Evolutionary conservation across 1,140 invertebrate species (phyloP).

Genomic region (Chironomus striatipennis): DNA sequence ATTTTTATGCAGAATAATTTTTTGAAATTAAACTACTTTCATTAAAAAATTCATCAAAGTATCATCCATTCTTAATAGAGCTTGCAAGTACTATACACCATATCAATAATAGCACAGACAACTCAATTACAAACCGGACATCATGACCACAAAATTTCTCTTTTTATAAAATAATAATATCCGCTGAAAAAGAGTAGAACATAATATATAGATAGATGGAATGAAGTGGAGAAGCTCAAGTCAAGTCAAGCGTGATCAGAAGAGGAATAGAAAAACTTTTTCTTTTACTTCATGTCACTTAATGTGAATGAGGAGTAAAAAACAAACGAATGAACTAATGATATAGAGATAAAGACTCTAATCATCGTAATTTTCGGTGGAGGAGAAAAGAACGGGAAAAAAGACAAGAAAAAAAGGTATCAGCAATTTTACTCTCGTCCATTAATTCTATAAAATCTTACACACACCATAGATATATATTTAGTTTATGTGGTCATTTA

Average conservation of each 20-base stretch:
- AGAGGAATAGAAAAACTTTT: neutral
- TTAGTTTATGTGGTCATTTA: neutral
- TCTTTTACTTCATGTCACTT: constrained; percentile 4
- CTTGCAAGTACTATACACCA: too few relatives aligned
- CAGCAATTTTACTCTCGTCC: neutral
- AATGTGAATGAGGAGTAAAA: neutral
- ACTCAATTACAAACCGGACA: too few relatives aligned
- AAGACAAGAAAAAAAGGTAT: neutral
- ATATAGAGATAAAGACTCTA: constrained; percentile 11
- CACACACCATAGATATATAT: neutral
- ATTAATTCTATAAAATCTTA: neutral
- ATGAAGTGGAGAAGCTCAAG: neutral
- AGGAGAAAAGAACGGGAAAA: neutral
- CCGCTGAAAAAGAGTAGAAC: too few relatives aligned
- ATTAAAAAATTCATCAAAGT: too few relatives aligned
- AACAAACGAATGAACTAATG: constrained; percentile 4
- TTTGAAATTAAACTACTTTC: too few relatives aligned
- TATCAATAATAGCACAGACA: too few relatives aligned
- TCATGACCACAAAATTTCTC: too few relatives aligned
- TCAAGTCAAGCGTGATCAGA: neutral
- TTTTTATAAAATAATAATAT: too few relatives aligned
- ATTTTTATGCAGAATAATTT: too few relatives aligned
- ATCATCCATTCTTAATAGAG: too few relatives aligned
- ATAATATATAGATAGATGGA: too few relatives aligned
- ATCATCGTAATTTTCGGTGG: neutral